These are phyloP conservation scores for Nymphalis io DNA, from an alignment of 1,140 invertebrate species.

Conservation along the genomic window DNA sequence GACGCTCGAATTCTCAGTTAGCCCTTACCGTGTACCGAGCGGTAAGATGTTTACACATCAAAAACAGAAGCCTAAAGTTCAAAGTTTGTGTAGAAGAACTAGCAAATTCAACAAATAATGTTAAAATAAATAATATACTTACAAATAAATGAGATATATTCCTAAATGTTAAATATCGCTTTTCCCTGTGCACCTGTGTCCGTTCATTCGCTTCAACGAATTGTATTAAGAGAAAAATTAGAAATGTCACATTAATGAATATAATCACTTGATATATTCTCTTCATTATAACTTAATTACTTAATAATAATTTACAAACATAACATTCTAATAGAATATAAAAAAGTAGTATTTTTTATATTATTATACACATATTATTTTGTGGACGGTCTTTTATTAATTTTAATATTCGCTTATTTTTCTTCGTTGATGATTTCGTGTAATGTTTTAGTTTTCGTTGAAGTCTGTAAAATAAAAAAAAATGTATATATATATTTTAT, in stretches of 20 bases:
- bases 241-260: conserved; percentile 49
- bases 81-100: neutral
- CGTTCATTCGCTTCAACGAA: conserved; percentile 48
- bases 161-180: conserved; percentile 55
- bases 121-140: conserved; percentile 25
- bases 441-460: too few species aligned
- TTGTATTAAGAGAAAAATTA: conserved; percentile 50
- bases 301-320: neutral
- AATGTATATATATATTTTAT: too few species aligned
- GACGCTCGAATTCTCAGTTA: too few species aligned
- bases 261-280: conserved; percentile 49
- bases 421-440: too few species aligned
- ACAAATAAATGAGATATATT: conserved; percentile 69
- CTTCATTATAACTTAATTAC: conserved; percentile 45
- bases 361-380: too few species aligned
- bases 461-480: too few species aligned
- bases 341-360: neutral
- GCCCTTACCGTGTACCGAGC: too few species aligned
- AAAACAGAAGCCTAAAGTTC: too few species aligned
- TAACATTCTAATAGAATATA: neutral
- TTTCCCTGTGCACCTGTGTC: conserved; percentile 40
- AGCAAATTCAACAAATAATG: too few species aligned
- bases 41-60: too few species aligned
- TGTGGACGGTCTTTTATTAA: too few species aligned
- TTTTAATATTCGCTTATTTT: too few species aligned